These are phyloP conservation scores for Siniperca knerii DNA, from an alignment of 2,113 vertebrate species.

Conservation along the genomic window DNA sequence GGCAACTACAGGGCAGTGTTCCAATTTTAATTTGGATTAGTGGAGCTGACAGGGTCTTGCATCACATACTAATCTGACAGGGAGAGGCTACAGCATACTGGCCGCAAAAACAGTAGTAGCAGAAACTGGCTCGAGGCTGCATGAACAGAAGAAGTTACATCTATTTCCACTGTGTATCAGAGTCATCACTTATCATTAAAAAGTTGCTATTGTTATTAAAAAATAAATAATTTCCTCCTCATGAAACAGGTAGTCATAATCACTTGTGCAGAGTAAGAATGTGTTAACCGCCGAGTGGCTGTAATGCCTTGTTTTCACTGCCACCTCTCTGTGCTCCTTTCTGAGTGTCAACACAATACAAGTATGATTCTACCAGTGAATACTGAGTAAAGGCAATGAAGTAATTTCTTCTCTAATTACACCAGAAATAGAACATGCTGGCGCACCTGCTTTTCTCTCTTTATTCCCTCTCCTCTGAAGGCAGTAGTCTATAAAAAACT, in stretches of 20 bases:
- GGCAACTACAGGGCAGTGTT: conserved; percentile 9
- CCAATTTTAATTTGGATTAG: conserved; percentile 32
- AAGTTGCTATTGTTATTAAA: conserved; percentile 23
- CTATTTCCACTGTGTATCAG: conserved; percentile 14
- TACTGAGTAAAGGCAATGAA: conserved; percentile 40
- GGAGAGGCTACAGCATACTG: background rate
- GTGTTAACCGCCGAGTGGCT: conserved; percentile 33
- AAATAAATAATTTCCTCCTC: background rate
- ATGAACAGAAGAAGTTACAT: conserved; percentile 17
- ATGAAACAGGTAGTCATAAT: conserved; percentile 12
- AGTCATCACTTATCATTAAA: conserved; percentile 26
- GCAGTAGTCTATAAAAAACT: conserved; percentile 25
- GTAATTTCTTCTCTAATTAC: conserved; percentile 60
- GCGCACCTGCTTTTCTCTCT: conserved; percentile 39
- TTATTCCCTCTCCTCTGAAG: background rate
- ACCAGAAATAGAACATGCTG: conserved; percentile 57
- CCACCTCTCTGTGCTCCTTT: conserved; percentile 42
- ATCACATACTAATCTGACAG: conserved; percentile 38
- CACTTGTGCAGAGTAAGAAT: conserved; percentile 11
- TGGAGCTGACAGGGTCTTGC: conserved; percentile 26
- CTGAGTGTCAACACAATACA: conserved; percentile 44
- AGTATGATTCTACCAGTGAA: conserved; percentile 45
- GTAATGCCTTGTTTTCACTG: conserved; percentile 25
- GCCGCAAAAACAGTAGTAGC: conserved; percentile 18
- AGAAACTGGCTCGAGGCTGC: conserved; percentile 4